These are phyloP conservation scores for Hipparchia sbordonii DNA, from an alignment of 2,888 invertebrate genomes.

Conservation along the genomic window DNA sequence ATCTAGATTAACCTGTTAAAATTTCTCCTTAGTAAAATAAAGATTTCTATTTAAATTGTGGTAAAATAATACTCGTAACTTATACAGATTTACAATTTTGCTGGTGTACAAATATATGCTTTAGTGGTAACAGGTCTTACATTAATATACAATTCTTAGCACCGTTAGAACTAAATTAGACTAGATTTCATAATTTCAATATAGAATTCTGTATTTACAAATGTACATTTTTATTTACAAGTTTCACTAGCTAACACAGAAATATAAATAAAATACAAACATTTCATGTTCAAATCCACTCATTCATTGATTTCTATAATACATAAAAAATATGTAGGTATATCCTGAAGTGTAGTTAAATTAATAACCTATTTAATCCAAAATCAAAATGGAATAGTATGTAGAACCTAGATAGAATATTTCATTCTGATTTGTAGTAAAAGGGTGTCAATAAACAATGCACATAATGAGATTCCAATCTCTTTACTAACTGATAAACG, in stretches of 20 bases:
- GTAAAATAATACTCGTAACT: neutral
- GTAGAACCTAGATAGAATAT: no score
- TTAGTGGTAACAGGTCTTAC: constrained; percentile 41
- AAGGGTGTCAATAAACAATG: no score
- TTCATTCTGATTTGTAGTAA: no score
- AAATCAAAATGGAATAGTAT: no score
- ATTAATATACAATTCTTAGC: constrained; percentile 77
- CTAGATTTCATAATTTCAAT: constrained; percentile 70
- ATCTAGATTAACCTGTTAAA: no score
- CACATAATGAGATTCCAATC: no score
- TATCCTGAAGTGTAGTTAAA: neutral
- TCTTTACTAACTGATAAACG: no score
- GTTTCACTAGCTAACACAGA: constrained; percentile 23
- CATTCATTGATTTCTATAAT: neutral
- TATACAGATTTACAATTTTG: neutral
- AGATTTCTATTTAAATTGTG: no score
- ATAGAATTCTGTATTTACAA: constrained; percentile 59
- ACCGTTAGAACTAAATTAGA: constrained; percentile 81
- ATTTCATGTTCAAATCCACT: neutral
- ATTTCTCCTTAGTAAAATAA: no score
- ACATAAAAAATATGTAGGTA: neutral
- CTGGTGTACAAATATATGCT: constrained; percentile 6
- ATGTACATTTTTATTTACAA: constrained; percentile 53
- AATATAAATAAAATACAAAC: constrained; percentile 18
- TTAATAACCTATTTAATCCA: no score